Base-by-base conservation (phyloP, 2,113 vertebrate species). In the Toxotes chatareus region DNA sequence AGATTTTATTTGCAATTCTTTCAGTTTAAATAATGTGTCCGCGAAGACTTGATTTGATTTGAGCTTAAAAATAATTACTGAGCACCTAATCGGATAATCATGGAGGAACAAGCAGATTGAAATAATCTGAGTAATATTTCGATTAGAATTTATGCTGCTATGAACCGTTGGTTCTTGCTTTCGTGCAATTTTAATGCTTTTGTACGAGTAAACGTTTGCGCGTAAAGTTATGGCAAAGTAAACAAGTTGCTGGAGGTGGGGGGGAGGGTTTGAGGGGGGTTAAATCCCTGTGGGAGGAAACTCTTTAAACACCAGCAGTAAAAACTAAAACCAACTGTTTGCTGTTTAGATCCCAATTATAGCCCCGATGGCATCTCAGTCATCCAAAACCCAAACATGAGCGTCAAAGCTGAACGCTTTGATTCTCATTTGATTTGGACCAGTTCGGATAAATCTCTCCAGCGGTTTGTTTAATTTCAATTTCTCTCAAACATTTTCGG, bases 311-410 rank as follows among this genome's bases (percentile, higher is more conserved):
- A 73, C 76, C 0, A 16, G 71, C 79, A 83, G 82, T 83, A 80
- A 87, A 83, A 87, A 34, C 64, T 76, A 60, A 86, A 89, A 86
- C 51, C 82, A 90, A 89, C 59, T 83, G 87, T 90, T 82, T 66
- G 76, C 79, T 49, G 71, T 80, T 86, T 79, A 68, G 68, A 80
- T 82, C 71, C 65, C 57, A 77, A 61, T 85, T 82, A 34, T 17
- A 62, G 64, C 12, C 27, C 1, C 44, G 31, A 59, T 68, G 63
- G 81, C 73, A 68, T 86, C 46, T 53, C 73, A 74, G 47, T 42
- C 32, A 77, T 1, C 38, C 38, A 6, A 16, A 55, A 44, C 61
- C 47, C 2, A 46, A 47, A 64, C 13, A 53, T 0, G 8, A 11
- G 23, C 21, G 46, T 8, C 60, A 40, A 31, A 57, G n/a, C 7